Evolutionary conservation across 2,797 vertebrate genomes (phyloP), one percentile per base, ranked within the genome.

Genomic region (Eulemur coronatus): DNA sequence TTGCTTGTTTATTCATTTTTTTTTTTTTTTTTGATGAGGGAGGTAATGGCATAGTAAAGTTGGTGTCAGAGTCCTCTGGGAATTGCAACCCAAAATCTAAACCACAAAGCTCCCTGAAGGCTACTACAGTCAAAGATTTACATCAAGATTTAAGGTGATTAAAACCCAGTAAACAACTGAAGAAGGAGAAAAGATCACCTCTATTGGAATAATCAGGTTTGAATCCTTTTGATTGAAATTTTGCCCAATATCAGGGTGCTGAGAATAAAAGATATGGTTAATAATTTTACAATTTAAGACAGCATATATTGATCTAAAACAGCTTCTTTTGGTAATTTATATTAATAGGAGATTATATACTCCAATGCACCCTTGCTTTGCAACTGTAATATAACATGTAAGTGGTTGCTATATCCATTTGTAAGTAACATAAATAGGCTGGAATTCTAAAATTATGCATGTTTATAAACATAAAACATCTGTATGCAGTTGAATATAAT

Each of bases 211-310:
- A 79, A 75, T 15, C 18, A 28, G 9, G n/a, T 55, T 67, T 84
- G 78, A 79, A 48, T 13, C 0, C 0, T 89, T 72, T 81, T 69
- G 7, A 24, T 70, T 67, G 69, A 82, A 95, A 67, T 89, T 50
- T 80, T 55, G 22, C 28, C 48, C 46, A 20, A 46, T 75, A 63
- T 80, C 13, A 73, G 33, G 11, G 55, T 76, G 33, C 10, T 69
- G 89, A 82, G 28, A 70, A 81, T 86, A 57, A 82, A 79, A 55
- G 22, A 30, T 35, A 59, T 26, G 55, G 63, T n/a, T 26, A 92
- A 79, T 69, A 22, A 2, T 87, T 96, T 93, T 46, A 85, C 86
- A 93, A 82, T 81, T 76, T 84, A 91, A n/a, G 46, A 75, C 20
- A 8, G 15, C 92, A 79, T 69, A 41, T 67, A 35, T 26, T 89